A percentile compares a stretch with the other conserved stretches of the same genome.
phyloP scores from a whole-genome alignment of 2,888 invertebrate genomes.

The Drosophila infuscata region DNA sequence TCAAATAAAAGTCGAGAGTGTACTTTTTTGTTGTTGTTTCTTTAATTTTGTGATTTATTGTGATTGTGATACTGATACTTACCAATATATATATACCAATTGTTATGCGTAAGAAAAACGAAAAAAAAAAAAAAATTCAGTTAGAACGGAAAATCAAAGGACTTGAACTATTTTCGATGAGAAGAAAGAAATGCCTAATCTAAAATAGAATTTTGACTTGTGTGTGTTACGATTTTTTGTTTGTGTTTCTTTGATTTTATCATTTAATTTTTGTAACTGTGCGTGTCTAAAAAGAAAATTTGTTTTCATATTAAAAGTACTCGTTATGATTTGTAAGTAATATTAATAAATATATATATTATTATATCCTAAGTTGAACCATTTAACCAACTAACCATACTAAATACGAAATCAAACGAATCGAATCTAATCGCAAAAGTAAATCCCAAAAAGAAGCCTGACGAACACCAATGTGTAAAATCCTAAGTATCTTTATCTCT shows the following conservation, averaged over 20 bases:
- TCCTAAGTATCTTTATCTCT: constrained; percentile 33
- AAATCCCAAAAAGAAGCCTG: constrained; percentile 38
- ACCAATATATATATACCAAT: constrained; percentile 8
- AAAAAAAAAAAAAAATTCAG: constrained; percentile 1
- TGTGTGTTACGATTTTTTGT: constrained; percentile 39
- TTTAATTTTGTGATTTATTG: constrained; percentile 46
- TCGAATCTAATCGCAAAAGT: constrained; percentile 25
- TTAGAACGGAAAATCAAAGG: constrained; percentile 29
- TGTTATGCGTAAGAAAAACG: constrained; percentile 34
- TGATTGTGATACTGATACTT: constrained; percentile 19
- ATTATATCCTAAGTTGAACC: constrained; percentile 42
- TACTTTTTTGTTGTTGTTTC: constrained; percentile 82
- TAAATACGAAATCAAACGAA: constrained; percentile 48
- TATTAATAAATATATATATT: constrained; percentile 18
- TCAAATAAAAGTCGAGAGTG: constrained; percentile 58
- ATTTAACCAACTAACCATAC: constrained; percentile 77
- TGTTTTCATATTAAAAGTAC: constrained; percentile 45
- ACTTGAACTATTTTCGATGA: constrained; percentile 59
- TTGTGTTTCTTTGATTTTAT: constrained; percentile 40
- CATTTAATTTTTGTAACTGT: constrained; percentile 52
- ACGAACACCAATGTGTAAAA: constrained; percentile 42
- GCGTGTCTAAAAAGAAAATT: constrained; percentile 62
- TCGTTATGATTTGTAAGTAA: constrained; percentile 57
- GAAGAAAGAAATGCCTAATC: not conserved
- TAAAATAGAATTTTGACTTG: constrained; percentile 37